Conservation (phyloP, 2,888 invertebrate genomes). For the Drosophila tanythrix region DNA sequence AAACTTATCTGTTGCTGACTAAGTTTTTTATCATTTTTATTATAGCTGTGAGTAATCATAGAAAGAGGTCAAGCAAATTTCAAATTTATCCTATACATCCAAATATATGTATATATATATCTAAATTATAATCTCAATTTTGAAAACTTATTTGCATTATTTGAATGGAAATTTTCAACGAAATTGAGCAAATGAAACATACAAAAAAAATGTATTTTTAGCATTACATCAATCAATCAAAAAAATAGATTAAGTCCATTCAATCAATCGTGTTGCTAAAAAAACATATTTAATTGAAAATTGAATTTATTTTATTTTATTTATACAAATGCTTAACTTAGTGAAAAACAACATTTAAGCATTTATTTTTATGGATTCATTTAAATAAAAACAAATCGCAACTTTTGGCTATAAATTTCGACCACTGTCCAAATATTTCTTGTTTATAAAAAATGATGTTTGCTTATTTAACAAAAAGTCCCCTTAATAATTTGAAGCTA, state of each 20-base stretch:
- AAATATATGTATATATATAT: neutral
- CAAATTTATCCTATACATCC: conserved; percentile 3
- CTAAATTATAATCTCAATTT: neutral
- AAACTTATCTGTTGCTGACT: conserved; percentile 22
- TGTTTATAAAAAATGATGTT: neutral
- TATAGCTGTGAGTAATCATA: conserved; percentile 11
- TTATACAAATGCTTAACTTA: neutral
- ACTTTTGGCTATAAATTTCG: neutral
- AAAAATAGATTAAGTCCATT: neutral
- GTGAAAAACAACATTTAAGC: neutral
- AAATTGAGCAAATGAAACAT: neutral
- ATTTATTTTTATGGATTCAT: neutral
- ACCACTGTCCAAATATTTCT: neutral
- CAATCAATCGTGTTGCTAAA: neutral
- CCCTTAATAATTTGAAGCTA: neutral
- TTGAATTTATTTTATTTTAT: neutral
- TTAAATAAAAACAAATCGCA: neutral
- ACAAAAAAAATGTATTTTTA: too few species aligned
- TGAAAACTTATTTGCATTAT: neutral
- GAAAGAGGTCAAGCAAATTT: conserved; percentile 20
- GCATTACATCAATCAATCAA: neutral
- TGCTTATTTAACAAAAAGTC: neutral
- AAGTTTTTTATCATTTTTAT: conserved; percentile 27
- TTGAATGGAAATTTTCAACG: neutral
- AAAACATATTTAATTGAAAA: neutral